phyloP scores from a whole-genome alignment of 2,797 vertebrate species.

The Phrynocephalus guinanensis region DNA sequence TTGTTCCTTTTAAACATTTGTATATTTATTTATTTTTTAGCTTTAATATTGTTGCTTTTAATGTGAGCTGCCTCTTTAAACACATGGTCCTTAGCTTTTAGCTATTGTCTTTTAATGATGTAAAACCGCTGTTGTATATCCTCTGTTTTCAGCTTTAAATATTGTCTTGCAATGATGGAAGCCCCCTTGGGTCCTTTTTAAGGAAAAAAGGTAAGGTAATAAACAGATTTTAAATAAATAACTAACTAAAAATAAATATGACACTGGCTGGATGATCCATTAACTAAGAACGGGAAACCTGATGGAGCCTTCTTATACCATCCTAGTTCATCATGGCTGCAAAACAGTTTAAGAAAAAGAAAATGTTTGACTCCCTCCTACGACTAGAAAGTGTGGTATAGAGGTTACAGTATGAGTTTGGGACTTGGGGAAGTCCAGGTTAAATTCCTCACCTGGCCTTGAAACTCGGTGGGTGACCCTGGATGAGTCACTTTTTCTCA shows the following conservation, averaged over 20 bases:
- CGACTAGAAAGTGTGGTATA: not conserved
- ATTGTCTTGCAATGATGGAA: too few species aligned
- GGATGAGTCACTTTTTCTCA: not conserved
- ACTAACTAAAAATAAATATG: not conserved
- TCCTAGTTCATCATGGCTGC: fast-evolving
- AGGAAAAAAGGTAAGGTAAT: not conserved
- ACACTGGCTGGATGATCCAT: not conserved
- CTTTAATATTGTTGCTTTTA: too few species aligned
- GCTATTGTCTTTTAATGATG: too few species aligned
- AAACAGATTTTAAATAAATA: too few species aligned
- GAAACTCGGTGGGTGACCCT: not conserved
- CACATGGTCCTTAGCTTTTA: too few species aligned
- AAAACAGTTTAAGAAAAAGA: not conserved
- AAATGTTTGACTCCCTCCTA: not conserved
- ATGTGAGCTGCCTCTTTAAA: too few species aligned
- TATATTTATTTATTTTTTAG: too few species aligned
- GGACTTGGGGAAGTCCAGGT: not conserved
- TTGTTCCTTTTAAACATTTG: too few species aligned
- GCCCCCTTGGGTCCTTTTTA: too few species aligned
- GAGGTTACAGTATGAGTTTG: not conserved
- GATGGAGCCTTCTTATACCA: not conserved
- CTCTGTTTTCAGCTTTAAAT: too few species aligned
- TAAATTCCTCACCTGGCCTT: not conserved
- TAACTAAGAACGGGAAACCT: not conserved
- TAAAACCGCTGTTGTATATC: too few species aligned